These are phyloP conservation scores for Polietes domitor DNA, from an alignment of 2,888 invertebrate species.

Conservation along the genomic window DNA sequence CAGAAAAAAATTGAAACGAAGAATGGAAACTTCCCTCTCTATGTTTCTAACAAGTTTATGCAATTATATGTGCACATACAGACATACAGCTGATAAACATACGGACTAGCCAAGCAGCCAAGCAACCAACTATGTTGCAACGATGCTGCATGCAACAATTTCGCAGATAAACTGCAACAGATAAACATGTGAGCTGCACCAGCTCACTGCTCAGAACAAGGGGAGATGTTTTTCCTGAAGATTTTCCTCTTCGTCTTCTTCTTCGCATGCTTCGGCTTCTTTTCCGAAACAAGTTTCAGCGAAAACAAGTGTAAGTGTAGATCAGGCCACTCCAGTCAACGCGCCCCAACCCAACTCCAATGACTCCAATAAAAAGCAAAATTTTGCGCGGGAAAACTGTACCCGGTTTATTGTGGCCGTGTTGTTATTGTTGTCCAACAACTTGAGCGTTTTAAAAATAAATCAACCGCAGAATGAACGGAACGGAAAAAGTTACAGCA, in stretches of 20 bases:
- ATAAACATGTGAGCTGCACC: not conserved
- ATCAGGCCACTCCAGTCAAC: not conserved
- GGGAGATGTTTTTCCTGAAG: conserved; percentile 17
- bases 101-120: conserved; percentile 20
- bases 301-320: conserved; percentile 36
- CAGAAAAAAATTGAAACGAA: conserved; percentile 33
- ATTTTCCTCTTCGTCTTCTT: conserved; percentile 7
- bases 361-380: not conserved
- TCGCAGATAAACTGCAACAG: conserved; percentile 26
- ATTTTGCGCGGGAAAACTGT: conserved; percentile 67
- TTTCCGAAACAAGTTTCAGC: conserved; percentile 55
- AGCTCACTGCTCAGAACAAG: not conserved
- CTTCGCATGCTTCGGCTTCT: not conserved
- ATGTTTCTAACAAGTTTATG: conserved; percentile 61
- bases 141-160: conserved; percentile 45
- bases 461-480: conserved; percentile 62
- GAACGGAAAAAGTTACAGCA: conserved; percentile 27
- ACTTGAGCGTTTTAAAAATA: conserved; percentile 58
- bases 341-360: not conserved
- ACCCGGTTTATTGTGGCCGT: conserved; percentile 48
- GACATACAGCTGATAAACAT: conserved; percentile 9
- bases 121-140: conserved; percentile 39
- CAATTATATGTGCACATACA: conserved; percentile 55
- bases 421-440: conserved; percentile 19
- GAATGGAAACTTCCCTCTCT: conserved; percentile 60